Conservation (phyloP, 92 coral and sea anemone genomes). For the Paramuricea clavata region DNA sequence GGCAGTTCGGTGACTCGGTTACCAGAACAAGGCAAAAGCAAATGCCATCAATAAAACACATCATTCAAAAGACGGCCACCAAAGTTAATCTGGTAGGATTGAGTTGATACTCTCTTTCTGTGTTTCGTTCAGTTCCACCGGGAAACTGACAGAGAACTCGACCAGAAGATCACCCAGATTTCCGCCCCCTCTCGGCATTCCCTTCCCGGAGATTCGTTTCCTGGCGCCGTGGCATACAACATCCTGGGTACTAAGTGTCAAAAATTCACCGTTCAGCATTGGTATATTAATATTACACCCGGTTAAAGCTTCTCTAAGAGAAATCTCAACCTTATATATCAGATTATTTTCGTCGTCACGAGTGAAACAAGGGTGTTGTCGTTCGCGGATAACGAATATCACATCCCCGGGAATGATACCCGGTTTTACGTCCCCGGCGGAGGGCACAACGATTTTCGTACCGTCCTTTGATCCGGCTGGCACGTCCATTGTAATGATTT, state of each 20-base stretch:
- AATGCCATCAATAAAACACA: not conserved
- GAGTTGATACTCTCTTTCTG: constrained; percentile 66
- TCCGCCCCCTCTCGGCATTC: constrained; percentile 81
- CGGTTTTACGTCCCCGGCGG: constrained; percentile 89
- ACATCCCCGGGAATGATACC: constrained; percentile 94
- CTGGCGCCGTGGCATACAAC: constrained; percentile 79
- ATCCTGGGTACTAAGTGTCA: constrained; percentile 66
- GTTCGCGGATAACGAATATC: constrained; percentile 84
- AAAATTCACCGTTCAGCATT: constrained; percentile 70
- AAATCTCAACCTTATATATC: constrained; percentile 77
- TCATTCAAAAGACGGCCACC: not conserved
- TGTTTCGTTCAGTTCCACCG: constrained; percentile 62
- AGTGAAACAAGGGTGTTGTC: constrained; percentile 74
- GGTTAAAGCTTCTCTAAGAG: constrained; percentile 86
- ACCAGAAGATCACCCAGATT: constrained; percentile 84
- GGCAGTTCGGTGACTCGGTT: not conserved
- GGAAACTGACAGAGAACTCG: constrained; percentile 79
- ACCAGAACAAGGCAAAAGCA: not conserved
- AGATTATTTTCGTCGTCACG: constrained; percentile 88
- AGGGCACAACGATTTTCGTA: constrained; percentile 81
- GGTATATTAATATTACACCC: constrained; percentile 77
- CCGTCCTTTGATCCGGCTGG: constrained; percentile 97
- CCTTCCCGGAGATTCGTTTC: constrained; percentile 77
- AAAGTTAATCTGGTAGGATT: constrained; percentile 26
- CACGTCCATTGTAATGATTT: constrained; percentile 83